Evolutionary conservation across 2,888 invertebrate species (phyloP).

Genomic region (Xanthia icteritia): DNA sequence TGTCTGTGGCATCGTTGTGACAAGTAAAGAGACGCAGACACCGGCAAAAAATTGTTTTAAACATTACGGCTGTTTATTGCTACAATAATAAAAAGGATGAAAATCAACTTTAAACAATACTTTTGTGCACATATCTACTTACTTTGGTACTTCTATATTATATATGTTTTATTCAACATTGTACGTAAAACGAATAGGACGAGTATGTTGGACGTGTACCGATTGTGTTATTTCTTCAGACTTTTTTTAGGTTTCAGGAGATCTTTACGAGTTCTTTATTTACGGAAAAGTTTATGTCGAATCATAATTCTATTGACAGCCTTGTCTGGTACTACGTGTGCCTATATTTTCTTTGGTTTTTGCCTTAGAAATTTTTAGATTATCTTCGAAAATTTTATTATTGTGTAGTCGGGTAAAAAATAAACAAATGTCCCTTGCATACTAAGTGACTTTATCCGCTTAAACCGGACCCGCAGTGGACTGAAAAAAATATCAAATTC

Average conservation of each 20-base stretch:
- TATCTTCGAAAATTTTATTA: not conserved
- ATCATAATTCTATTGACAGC: constrained; percentile 22
- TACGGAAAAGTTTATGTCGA: constrained; percentile 6
- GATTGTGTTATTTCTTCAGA: constrained; percentile 18
- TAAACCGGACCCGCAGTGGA: not conserved
- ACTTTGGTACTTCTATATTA: not conserved
- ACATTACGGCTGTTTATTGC: too few species aligned
- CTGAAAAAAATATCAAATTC: too few species aligned
- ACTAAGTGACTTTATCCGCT: not conserved
- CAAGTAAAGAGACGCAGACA: too few species aligned
- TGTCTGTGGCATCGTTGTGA: too few species aligned
- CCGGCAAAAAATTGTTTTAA: too few species aligned
- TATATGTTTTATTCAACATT: constrained; percentile 5
- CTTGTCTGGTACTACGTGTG: not conserved
- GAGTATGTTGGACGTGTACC: constrained; percentile 6
- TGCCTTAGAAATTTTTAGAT: not conserved
- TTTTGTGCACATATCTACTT: not conserved
- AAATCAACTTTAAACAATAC: not conserved
- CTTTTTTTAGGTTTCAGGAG: not conserved
- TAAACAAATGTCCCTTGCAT: too few species aligned
- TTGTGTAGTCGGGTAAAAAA: too few species aligned
- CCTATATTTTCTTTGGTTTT: constrained; percentile 11
- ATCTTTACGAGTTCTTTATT: constrained; percentile 21
- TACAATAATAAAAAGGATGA: too few species aligned
- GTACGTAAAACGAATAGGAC: not conserved